Base-by-base conservation (phyloP, 2,888 invertebrate species). In the Isotomurus palustris region DNA sequence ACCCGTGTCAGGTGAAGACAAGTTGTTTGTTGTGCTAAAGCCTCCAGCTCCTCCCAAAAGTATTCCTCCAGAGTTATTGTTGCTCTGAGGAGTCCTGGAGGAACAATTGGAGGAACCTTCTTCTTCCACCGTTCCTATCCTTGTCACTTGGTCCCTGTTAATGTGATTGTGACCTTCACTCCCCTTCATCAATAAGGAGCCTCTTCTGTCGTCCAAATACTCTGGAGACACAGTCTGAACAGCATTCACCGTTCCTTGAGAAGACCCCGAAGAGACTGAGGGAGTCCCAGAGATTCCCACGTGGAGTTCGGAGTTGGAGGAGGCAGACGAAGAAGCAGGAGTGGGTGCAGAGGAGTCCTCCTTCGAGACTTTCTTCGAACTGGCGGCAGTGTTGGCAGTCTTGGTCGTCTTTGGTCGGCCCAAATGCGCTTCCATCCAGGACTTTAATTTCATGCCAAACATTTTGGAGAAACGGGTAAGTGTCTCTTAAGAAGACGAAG, bases 371-470 rank as follows among this genome's bases (percentile, higher is more conserved):
- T 58, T 47, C 50, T 53, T n/a, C n/a, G n/a, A n/a, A n/a, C n/a
- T n/a, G n/a, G n/a, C n/a, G n/a, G n/a, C n/a, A n/a, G n/a, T n/a
- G n/a, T n/a, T n/a, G n/a, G 50, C 50, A 22, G 5, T 25, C 53
- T 60, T 51, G 35, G 59, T 65, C 58, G 63, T 59, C 58, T 61
- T 63, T 32, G 60, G 62, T 62, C 66, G 58, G 58, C 68, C 70
- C 63, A 71, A 67, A 62, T 71, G 67, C 60, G 67, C 62, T 68
- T 71, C 69, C 71, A 71, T 69, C 71, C 71, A 71, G 62, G 67
- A 67, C 59, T 71, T 71, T 45, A 71, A 65, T 66, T 63, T 68
- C 56, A 61, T 52, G 47, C 71, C 69, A 62, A 71, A 69, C 71
- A 71, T 71, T 56, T 64, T 67, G 64, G 40, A 45, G 54, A 53